phyloP scores from a whole-genome alignment of 1,140 invertebrate genomes.

The Eriosoma lanigerum region DNA sequence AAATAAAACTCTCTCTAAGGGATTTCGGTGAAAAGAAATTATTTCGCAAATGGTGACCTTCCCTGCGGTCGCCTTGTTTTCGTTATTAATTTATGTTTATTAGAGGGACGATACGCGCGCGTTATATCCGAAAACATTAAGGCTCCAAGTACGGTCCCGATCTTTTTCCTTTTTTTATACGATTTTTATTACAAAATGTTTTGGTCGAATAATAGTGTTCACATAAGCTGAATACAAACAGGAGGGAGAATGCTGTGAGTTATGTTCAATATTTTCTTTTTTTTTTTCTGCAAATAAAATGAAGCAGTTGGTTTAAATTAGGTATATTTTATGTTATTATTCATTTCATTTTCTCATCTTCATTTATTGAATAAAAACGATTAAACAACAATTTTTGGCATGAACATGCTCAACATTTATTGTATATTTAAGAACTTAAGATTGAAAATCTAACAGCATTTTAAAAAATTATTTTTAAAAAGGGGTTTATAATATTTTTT shows the following conservation, averaged over 20 bases:
- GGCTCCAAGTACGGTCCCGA: conserved; percentile 9
- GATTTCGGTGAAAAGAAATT: conserved; percentile 45
- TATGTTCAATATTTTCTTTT: conserved; percentile 21
- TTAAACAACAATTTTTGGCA: no score
- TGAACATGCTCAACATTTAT: no score
- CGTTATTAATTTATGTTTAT: conserved; percentile 51
- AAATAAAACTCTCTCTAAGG: conserved; percentile 43
- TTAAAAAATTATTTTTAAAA: no score
- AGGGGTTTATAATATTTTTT: no score
- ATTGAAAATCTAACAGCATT: no score
- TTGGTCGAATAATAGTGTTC: not conserved
- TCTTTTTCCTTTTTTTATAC: conserved; percentile 18
- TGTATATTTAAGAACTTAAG: no score
- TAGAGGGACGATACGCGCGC: not conserved
- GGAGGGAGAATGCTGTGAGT: conserved; percentile 9
- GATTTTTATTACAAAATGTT: conserved; percentile 28
- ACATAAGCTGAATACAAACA: not conserved
- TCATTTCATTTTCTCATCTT: no score
- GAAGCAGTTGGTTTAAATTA: not conserved
- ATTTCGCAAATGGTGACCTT: conserved; percentile 44
- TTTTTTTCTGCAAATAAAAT: not conserved
- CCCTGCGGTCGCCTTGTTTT: conserved; percentile 6
- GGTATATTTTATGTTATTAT: not conserved
- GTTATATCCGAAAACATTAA: conserved; percentile 30
- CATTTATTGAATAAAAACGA: no score